Percentiles rank a stretch among this genome's conserved stretches.
phyloP scores from a whole-genome alignment of 2,113 vertebrate genomes.

The Cynoglossus semilaevis region DNA sequence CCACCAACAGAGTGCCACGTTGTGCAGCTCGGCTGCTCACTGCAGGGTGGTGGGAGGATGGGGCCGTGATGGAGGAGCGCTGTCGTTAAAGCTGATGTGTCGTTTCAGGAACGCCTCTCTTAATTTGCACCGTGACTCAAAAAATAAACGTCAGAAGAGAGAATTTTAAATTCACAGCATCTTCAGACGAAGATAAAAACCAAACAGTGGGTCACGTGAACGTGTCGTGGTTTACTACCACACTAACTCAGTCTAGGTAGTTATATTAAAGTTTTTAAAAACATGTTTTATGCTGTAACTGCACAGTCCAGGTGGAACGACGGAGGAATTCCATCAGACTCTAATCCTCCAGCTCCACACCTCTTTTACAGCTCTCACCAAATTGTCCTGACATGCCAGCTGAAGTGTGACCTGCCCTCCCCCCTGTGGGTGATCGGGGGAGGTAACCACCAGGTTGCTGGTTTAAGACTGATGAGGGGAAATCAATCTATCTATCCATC shows the following conservation, averaged over 20 bases:
- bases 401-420: constrained; percentile 1
- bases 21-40: constrained; percentile 40
- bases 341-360: not conserved
- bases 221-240: too few species aligned
- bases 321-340: constrained; percentile 8
- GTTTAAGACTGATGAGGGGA: not conserved
- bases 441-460: constrained; percentile 5
- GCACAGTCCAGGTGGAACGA: not conserved
- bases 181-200: too few species aligned
- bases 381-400: constrained; percentile 22
- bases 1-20: constrained; percentile 69
- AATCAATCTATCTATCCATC: not conserved
- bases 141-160: too few species aligned
- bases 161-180: too few species aligned
- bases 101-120: too few species aligned
- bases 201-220: too few species aligned
- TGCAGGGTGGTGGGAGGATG: constrained; percentile 24
- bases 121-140: too few species aligned
- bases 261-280: not conserved
- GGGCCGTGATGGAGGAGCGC: constrained; percentile 23
- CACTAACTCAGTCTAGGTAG: too few species aligned
- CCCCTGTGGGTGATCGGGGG: not conserved
- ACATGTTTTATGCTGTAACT: not conserved
- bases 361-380: constrained; percentile 1
- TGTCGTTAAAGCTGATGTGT: constrained; percentile 20